A percentile compares a stretch with the other conserved stretches of the same genome.
Evolutionary conservation across 2,113 vertebrate genomes (phyloP).

Genomic region (Orthonyx spaldingii): DNA sequence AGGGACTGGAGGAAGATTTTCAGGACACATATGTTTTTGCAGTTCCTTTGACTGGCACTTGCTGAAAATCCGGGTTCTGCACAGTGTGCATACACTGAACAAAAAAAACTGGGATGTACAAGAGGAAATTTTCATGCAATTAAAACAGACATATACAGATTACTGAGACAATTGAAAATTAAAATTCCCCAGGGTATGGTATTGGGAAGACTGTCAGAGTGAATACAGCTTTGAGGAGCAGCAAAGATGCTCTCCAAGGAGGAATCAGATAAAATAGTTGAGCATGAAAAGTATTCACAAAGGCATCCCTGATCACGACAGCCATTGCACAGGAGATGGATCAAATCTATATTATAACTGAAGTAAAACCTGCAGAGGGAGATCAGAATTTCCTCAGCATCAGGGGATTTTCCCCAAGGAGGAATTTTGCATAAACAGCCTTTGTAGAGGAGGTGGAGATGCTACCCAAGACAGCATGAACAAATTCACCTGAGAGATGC

Average conservation of each 20-base stretch:
- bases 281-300: not conserved
- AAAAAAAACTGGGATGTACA: not conserved
- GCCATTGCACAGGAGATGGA: not conserved
- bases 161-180: not conserved
- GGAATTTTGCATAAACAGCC: not conserved
- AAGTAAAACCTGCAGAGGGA: not conserved
- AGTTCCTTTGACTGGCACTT: not conserved
- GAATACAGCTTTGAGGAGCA: not conserved
- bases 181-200: not conserved
- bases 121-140: not conserved
- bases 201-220: not conserved
- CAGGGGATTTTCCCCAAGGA: not conserved
- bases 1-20: not conserved
- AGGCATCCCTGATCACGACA: not conserved
- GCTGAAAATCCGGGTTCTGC: not conserved
- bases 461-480: not conserved
- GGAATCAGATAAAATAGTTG: constrained; percentile 6
- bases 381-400: not conserved
- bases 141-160: not conserved
- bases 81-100: not conserved
- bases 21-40: not conserved
- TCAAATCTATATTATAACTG: not conserved
- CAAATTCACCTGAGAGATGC: not conserved
- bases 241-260: not conserved
- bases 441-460: not conserved